Conservation (phyloP, 2,113 vertebrate genomes). For the Ursus arctos region DNA sequence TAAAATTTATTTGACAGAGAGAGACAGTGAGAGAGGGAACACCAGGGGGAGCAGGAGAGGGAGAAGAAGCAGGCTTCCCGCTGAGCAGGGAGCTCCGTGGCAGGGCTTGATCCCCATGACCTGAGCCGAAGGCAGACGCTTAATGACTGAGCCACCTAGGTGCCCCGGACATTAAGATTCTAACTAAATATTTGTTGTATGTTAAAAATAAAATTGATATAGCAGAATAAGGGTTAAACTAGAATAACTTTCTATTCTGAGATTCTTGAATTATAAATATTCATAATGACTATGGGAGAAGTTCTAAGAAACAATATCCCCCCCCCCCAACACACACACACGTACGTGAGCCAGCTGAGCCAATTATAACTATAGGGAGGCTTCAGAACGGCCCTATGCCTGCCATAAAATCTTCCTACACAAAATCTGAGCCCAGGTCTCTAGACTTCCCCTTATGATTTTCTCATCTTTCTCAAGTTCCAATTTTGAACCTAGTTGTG, state of each 20-base stretch:
- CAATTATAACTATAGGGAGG: neutral
- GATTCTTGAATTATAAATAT: neutral
- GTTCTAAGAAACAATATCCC: neutral
- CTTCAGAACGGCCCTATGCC: neutral
- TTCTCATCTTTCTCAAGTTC: neutral
- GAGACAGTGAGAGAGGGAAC: too few relatives aligned
- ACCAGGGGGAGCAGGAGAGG: too few relatives aligned
- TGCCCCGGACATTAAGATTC: neutral
- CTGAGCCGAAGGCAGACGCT: too few relatives aligned
- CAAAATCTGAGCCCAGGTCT: neutral
- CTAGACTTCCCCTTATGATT: neutral
- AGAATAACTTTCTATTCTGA: neutral
- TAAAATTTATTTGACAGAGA: too few relatives aligned
- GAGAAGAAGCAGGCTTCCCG: too few relatives aligned
- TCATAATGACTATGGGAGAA: neutral
- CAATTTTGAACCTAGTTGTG: neutral
- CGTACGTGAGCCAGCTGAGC: neutral
- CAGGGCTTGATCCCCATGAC: too few relatives aligned
- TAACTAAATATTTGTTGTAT: neutral
- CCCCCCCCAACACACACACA: rapidly evolving
- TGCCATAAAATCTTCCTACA: neutral
- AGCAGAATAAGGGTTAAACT: neutral
- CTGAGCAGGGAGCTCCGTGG: too few relatives aligned
- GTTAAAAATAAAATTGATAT: neutral
- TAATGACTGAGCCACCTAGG: too few relatives aligned